A percentile compares a stretch with the other conserved stretches of the same genome.
Conservation (phyloP, 1,140 invertebrate species). For the Tetramorium parvispinum region DNA sequence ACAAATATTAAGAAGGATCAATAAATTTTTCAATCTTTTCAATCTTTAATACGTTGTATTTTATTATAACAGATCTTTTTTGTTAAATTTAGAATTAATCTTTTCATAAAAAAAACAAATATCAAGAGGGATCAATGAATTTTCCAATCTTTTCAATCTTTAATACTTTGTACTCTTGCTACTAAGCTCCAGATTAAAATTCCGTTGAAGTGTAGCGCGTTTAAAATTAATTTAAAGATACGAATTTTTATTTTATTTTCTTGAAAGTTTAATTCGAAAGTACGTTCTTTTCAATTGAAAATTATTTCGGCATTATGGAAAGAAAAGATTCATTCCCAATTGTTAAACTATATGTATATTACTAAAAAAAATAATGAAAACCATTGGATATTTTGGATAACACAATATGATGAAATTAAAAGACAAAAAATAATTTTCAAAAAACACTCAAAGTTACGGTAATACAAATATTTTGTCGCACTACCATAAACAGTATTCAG, state of each 20-base stretch:
- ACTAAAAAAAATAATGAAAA: background rate
- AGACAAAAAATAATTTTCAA: background rate
- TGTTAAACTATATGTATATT: background rate
- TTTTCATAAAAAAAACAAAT: background rate
- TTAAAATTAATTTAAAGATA: background rate
- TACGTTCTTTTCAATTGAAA: background rate
- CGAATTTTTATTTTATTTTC: background rate
- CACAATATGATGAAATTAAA: background rate
- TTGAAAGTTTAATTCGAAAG: background rate
- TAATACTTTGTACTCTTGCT: background rate
- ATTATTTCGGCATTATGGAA: background rate
- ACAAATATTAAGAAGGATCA: background rate
- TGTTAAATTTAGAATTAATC: background rate
- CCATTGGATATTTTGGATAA: background rate
- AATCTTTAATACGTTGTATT: background rate
- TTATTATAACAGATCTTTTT: background rate
- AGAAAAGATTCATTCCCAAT: background rate
- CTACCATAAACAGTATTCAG: background rate
- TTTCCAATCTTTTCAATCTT: background rate
- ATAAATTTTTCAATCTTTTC: background rate
- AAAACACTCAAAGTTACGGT: background rate
- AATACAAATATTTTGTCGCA: background rate
- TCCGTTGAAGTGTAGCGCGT: background rate
- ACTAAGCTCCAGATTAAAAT: slow-evolving; percentile 2
- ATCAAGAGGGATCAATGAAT: background rate